These are phyloP conservation scores for Cephus rjabovi DNA, from an alignment of 2,888 invertebrate genomes.

Conservation along the genomic window DNA sequence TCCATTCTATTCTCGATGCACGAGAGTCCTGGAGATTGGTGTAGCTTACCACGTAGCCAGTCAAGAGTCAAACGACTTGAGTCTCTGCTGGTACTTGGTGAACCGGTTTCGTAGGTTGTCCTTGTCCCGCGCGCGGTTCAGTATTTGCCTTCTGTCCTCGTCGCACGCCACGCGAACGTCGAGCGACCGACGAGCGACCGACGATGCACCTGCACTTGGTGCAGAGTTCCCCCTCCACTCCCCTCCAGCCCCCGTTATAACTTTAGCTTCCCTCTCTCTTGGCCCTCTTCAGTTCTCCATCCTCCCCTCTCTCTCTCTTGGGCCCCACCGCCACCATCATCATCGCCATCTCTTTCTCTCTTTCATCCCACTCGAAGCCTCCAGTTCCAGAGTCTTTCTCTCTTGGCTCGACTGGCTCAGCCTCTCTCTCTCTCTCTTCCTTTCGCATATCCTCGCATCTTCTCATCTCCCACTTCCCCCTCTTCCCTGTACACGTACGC, in stretches of 20 bases:
- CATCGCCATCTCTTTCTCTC: constrained; percentile 2
- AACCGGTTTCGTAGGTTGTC: constrained; percentile 43
- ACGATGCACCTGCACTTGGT: constrained; percentile 60
- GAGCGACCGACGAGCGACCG: constrained; percentile 57
- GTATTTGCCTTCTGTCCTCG: constrained; percentile 27
- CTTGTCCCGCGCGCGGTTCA: constrained; percentile 25
- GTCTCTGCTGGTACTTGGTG: constrained; percentile 22
- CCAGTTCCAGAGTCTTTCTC: constrained; percentile 15
- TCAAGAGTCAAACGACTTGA: not conserved
- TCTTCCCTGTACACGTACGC: not conserved
- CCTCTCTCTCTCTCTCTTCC: not conserved
- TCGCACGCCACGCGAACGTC: constrained; percentile 62
- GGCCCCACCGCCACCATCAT: too few relatives aligned
- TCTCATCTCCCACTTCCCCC: constrained; percentile 23
- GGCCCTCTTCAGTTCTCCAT: not conserved
- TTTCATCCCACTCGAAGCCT: constrained; percentile 3
- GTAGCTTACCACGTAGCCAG: too few relatives aligned
- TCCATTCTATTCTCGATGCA: too few relatives aligned
- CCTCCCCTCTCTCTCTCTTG: constrained; percentile 10
- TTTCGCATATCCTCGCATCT: constrained; percentile 10
- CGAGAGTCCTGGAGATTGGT: too few relatives aligned
- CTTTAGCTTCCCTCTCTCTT: constrained; percentile 8
- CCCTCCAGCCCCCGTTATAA: not conserved
- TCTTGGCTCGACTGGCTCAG: constrained; percentile 12
- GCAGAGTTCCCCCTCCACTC: not conserved